Percentiles rank a stretch among this genome's conserved stretches.
Evolutionary conservation across 2,113 vertebrate species (phyloP).

Genomic region (Mesocricetus auratus): DNA sequence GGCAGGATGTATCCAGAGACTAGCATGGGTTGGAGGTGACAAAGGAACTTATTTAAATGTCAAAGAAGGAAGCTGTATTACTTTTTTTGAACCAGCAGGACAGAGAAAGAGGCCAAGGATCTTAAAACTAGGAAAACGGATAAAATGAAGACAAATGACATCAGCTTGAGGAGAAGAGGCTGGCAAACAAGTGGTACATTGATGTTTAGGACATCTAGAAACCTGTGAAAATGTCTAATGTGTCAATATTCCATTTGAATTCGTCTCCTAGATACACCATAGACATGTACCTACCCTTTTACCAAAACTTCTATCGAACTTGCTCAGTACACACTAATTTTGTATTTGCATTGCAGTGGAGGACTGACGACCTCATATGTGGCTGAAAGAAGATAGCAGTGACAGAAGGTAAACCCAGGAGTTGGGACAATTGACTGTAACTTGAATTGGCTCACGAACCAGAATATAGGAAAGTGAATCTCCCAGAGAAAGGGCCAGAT

Average conservation of each 20-base stretch:
- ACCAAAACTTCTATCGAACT: conserved; percentile 5
- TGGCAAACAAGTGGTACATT: background rate
- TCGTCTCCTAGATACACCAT: background rate
- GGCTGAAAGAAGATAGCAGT: background rate
- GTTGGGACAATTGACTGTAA: background rate
- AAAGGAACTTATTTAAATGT: background rate
- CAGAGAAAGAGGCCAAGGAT: background rate
- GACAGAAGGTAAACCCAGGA: background rate
- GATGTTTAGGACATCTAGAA: background rate
- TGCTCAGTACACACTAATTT: background rate
- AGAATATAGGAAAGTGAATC: background rate
- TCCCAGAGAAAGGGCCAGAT: background rate
- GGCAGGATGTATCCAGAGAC: background rate
- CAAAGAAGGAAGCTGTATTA: background rate
- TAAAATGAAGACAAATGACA: background rate
- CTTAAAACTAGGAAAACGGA: conserved; percentile 11
- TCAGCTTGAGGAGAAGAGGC: background rate
- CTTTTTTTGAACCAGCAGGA: background rate
- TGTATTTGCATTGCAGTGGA: background rate
- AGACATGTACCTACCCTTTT: background rate
- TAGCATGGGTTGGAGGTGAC: background rate
- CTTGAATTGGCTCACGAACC: background rate
- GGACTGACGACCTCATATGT: background rate
- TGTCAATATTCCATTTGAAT: conserved; percentile 29
- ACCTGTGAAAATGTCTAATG: background rate